phyloP scores from a whole-genome alignment of 2,797 vertebrate genomes.

The Phrynocephalus forsythii region DNA sequence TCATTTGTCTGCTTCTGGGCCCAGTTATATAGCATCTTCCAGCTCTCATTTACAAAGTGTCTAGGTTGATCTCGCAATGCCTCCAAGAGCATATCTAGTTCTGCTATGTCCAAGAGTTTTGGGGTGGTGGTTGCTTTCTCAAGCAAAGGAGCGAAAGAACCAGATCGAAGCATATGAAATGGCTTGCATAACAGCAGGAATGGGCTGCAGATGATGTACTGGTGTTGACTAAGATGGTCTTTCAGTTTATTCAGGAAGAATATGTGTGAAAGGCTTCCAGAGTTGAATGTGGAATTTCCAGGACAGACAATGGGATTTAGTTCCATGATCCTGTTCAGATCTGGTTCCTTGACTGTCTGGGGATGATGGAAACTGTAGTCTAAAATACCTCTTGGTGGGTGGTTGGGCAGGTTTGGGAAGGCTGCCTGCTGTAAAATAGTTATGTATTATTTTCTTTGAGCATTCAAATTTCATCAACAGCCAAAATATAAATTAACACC shows the following conservation, averaged over 20 bases:
- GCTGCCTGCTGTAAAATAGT: not conserved
- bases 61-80: too few species aligned
- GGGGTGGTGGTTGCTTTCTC: not conserved
- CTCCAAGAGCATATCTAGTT: too few species aligned
- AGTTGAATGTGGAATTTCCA: not conserved
- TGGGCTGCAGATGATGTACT: not conserved
- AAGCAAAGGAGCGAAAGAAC: conserved; percentile 20
- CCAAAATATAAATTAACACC: not conserved
- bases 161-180: not conserved
- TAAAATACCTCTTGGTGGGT: not conserved
- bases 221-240: not conserved
- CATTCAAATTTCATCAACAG: not conserved
- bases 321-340: not conserved
- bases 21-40: too few species aligned
- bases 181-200: not conserved
- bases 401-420: not conserved
- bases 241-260: not conserved
- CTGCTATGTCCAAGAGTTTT: not conserved
- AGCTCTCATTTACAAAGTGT: too few species aligned
- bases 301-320: not conserved
- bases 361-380: not conserved
- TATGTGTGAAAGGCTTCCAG: not conserved
- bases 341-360: too few species aligned
- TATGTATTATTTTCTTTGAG: not conserved
- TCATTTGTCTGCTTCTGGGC: too few species aligned